Evolutionary conservation across 2,113 vertebrate species (phyloP).

Genomic region (Crotalus helleri): DNA sequence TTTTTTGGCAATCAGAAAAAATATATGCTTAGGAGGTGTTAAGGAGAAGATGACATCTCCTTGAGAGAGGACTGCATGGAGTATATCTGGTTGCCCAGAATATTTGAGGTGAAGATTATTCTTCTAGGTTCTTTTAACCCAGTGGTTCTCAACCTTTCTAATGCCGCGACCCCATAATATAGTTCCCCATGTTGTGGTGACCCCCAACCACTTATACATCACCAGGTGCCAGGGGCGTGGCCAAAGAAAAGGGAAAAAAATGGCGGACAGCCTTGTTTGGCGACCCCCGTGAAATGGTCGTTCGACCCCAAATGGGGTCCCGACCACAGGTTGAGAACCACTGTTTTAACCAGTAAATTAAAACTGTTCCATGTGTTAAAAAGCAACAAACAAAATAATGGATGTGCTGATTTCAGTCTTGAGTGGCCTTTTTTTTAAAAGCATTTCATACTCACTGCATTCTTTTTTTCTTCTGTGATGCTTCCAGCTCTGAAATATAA

Average conservation of each 20-base stretch:
- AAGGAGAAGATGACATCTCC: not conserved
- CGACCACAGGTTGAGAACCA: no score
- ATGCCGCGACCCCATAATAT: no score
- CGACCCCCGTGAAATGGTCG: no score
- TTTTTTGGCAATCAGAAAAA: not conserved
- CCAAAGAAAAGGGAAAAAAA: no score
- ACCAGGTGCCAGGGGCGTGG: no score
- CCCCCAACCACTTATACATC: no score
- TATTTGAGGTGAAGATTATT: not conserved
- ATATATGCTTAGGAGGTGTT: not conserved
- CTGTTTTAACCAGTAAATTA: not conserved
- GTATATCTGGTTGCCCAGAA: not conserved
- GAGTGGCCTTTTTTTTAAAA: not conserved
- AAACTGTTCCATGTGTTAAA: not conserved
- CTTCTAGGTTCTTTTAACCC: not conserved
- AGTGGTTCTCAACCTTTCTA: no score
- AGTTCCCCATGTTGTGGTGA: no score
- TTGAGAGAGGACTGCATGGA: not conserved
- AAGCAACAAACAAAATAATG: not conserved
- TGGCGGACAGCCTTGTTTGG: no score
- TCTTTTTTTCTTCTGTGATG: not conserved
- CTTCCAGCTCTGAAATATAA: not conserved
- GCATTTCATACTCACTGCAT: not conserved
- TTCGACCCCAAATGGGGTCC: no score
- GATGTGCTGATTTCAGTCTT: not conserved